Conservation (phyloP, 53 echinoderm and acorn worm species). For the Astropecten irregularis region DNA sequence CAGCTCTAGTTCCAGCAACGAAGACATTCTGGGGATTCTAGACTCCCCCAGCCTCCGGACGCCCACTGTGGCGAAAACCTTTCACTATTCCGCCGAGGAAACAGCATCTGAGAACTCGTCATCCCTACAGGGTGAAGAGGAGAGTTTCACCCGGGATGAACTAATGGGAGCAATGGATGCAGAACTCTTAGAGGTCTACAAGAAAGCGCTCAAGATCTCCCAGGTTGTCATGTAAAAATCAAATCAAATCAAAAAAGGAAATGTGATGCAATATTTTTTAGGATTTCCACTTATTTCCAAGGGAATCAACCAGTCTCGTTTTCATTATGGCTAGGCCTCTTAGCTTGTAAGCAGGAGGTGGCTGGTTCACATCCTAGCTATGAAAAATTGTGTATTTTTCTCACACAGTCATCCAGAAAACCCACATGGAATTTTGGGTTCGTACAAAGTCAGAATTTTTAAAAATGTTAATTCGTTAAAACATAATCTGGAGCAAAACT, state of each 20-base stretch:
- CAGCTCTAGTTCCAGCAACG: constrained; percentile 74
- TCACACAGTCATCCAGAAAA: too few relatives aligned
- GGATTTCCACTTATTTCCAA: neutral
- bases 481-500: too few relatives aligned
- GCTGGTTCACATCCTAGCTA: too few relatives aligned
- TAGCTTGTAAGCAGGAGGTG: too few relatives aligned
- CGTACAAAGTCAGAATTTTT: too few relatives aligned
- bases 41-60: constrained; percentile 79
- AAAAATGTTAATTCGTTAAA: too few relatives aligned
- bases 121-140: constrained; percentile 41
- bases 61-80: constrained; percentile 56
- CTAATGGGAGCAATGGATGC: constrained; percentile 65
- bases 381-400: too few relatives aligned
- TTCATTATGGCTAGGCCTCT: too few relatives aligned
- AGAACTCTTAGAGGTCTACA: constrained; percentile 66
- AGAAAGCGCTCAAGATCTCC: constrained; percentile 75
- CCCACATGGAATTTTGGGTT: too few relatives aligned
- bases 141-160: constrained; percentile 61
- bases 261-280: neutral
- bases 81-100: constrained; percentile 50
- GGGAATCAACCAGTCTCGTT: too few relatives aligned
- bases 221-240: constrained; percentile 13
- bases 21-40: constrained; percentile 84
- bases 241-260: neutral
- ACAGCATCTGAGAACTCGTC: neutral